Percentiles rank a stretch among this genome's conserved stretches.
phyloP scores from a whole-genome alignment of 2,113 vertebrate species.

The Lycocorax pyrrhopterus region DNA sequence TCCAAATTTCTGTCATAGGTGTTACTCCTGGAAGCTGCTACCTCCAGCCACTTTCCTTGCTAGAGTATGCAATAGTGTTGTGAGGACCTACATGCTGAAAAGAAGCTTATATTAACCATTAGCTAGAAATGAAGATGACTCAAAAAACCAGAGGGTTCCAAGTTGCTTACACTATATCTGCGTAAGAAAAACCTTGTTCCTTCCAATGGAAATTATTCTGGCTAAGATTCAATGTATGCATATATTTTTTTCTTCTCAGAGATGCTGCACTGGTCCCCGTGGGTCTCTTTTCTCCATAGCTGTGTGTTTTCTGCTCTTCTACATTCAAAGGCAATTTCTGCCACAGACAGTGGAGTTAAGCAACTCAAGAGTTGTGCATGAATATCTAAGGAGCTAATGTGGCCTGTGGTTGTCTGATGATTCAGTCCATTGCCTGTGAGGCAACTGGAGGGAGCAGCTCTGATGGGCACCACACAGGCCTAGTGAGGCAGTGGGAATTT shows the following conservation, averaged over 20 bases:
- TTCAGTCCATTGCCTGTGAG: not conserved
- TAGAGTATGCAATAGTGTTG: not conserved
- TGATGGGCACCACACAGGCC: not conserved
- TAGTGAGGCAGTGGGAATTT: not conserved
- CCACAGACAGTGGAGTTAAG: not conserved
- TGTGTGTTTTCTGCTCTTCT: not conserved
- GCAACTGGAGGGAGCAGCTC: not conserved
- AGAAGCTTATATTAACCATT: not conserved
- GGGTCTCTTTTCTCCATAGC: not conserved
- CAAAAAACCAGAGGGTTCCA: not conserved
- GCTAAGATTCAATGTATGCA: not conserved
- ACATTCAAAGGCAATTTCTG: not conserved
- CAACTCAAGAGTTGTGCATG: not conserved
- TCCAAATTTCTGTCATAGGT: not conserved
- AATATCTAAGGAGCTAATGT: not conserved
- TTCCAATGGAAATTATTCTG: not conserved
- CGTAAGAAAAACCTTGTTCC: not conserved
- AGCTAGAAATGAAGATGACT: not conserved
- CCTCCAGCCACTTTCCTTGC: not conserved
- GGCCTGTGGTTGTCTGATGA: not conserved
- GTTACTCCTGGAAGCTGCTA: not conserved
- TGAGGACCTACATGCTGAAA: not conserved
- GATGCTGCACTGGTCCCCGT: accelerated
- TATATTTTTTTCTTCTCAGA: not conserved
- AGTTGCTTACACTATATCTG: not conserved